These are phyloP conservation scores for Cephus nigrinus DNA, from an alignment of 2,888 invertebrate genomes.

Conservation along the genomic window DNA sequence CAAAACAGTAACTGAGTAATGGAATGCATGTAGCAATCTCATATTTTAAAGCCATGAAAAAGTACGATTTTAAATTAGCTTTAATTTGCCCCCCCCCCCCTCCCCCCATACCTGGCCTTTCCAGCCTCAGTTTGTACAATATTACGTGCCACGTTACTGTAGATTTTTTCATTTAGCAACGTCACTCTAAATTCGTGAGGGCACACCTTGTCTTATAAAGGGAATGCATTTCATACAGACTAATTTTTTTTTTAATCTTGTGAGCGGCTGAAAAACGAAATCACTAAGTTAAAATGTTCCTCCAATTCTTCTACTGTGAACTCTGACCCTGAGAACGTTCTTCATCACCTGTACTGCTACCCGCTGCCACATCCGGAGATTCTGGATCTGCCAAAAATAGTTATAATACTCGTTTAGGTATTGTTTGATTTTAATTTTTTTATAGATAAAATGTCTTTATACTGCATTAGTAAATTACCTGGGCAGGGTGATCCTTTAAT, in stretches of 20 bases:
- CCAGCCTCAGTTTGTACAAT: neutral
- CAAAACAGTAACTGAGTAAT: neutral
- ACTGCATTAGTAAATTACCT: constrained; percentile 35
- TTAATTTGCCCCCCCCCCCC: neutral
- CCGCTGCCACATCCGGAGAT: constrained; percentile 46
- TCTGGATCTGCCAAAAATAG: constrained; percentile 45
- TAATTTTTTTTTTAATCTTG: neutral
- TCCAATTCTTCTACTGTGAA: neutral
- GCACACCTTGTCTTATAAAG: neutral
- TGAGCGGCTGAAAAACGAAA: neutral
- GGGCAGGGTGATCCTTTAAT: constrained; percentile 74
- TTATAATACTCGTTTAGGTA: neutral
- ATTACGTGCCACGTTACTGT: neutral
- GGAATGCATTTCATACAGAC: neutral
- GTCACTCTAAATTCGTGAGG: neutral
- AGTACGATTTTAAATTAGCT: neutral
- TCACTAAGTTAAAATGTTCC: neutral
- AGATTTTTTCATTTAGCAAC: neutral
- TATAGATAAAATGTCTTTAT: neutral
- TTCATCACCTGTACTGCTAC: constrained; percentile 47
- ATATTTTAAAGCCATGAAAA: neutral
- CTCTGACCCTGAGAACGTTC: constrained; percentile 38
- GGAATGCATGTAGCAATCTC: neutral
- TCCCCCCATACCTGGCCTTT: neutral
- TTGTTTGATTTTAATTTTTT: neutral